These are phyloP conservation scores for Dicentrarchus labrax DNA, from an alignment of 2,113 vertebrate genomes.

Conservation along the genomic window DNA sequence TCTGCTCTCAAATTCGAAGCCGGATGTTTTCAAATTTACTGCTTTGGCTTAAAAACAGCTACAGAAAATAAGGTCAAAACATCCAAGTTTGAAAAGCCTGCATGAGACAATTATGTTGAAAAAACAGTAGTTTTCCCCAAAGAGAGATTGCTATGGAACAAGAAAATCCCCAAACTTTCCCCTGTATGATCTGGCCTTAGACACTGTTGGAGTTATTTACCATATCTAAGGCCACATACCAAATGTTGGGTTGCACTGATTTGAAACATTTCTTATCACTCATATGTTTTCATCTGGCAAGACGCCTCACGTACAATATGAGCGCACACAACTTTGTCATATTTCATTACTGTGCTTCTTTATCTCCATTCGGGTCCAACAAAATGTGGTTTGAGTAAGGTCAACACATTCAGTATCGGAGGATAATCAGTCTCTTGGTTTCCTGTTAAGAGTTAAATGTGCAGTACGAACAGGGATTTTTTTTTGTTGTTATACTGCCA, in stretches of 20 bases:
- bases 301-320: not conserved
- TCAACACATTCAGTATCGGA: not conserved
- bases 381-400: not conserved
- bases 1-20: not conserved
- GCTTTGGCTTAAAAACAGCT: conserved; percentile 15
- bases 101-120: conserved; percentile 6
- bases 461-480: not conserved
- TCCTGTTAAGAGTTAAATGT: not conserved
- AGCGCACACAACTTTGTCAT: not conserved
- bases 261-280: conserved; percentile 13
- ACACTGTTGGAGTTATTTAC: not conserved
- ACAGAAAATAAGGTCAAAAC: no score
- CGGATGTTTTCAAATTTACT: not conserved
- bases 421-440: not conserved
- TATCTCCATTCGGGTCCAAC: not conserved
- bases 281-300: not conserved
- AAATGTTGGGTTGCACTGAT: not conserved
- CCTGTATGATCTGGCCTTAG: not conserved
- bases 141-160: not conserved
- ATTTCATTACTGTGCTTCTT: not conserved
- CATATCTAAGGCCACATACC: conserved; percentile 22
- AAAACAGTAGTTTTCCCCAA: not conserved
- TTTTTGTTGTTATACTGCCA: not conserved
- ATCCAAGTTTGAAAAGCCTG: conserved; percentile 6
- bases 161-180: conserved; percentile 3